These are phyloP conservation scores for Danio jaintianensis DNA, from an alignment of 2,797 vertebrate genomes.

Conservation along the genomic window DNA sequence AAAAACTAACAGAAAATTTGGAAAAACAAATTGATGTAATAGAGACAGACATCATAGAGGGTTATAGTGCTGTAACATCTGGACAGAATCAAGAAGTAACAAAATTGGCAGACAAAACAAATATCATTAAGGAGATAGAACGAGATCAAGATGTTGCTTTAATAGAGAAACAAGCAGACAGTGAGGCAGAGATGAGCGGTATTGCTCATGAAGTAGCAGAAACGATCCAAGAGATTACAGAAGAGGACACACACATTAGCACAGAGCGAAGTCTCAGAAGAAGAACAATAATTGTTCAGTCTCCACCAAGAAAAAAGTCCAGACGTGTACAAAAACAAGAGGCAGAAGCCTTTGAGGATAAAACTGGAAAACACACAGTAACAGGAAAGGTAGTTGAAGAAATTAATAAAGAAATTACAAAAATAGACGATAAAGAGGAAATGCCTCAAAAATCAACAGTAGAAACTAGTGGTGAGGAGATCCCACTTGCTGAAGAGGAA, in stretches of 20 bases:
- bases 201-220: background rate
- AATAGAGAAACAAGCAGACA: background rate
- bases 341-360: conserved; percentile 5
- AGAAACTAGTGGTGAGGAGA: too few relatives aligned
- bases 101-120: background rate
- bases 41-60: background rate
- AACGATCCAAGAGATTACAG: background rate
- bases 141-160: background rate
- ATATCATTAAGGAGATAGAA: background rate
- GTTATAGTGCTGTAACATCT: background rate
- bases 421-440: background rate
- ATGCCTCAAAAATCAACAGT: background rate
- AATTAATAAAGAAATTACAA: background rate
- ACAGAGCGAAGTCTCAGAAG: conserved; percentile 28
- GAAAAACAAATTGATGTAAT: background rate
- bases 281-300: conserved; percentile 33
- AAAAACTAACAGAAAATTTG: background rate
- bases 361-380: background rate
- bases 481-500: background rate
- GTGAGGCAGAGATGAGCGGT: background rate
- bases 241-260: conserved; percentile 12
- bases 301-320: conserved; percentile 26
- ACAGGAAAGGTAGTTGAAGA: background rate
- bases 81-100: background rate
- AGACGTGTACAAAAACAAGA: conserved; percentile 12